Evolutionary conservation across 2,797 vertebrate species (phyloP), one percentile per base, ranked within the genome.

Genomic region (Anisognathus igniventris): DNA sequence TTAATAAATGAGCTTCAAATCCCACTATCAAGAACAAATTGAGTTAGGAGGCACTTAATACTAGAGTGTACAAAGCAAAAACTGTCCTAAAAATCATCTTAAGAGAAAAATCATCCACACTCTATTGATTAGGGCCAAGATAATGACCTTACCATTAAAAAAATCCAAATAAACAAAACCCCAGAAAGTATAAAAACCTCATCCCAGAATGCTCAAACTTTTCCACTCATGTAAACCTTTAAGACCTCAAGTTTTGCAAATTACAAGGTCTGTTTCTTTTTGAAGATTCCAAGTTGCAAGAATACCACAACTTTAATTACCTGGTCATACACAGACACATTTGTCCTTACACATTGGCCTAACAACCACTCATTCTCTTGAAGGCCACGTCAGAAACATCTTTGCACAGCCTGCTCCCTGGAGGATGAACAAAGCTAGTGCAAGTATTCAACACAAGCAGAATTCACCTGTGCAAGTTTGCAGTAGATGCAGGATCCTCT

Each of bases 1-100:
- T 65, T 33, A 84, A 68, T 61, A 81, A 48, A 67, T 65, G 7
- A 73, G 33, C 25, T n/a, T 92, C 47, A 92, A 92, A 76, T 62
- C 31, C 23, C 77, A 58, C 40, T 67, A 58, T 50, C 5, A 64
- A 28, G 35, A 90, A 72, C 39, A 66, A 50, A 75, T 5, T 45
- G 33, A 83, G 14, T 25, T 72, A 56, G 7, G 4, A 86, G 16
- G 33, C 33, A 87, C 7, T 57, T 62, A 79, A 7, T 40, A 56
- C 24, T 20, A 19, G 4, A 82, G 11, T 14, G 21, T 73, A 76
- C 24, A 85, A 82, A 62, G 11, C 6, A 76, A 84, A 84, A 88
- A 42, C 14, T 64, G 31, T 48, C 14, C 1, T 44, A 74, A 76
- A 31, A 79, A 66, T 54, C 14, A 66, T 27, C 50, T 45, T 12